Percentiles rank a stretch among this genome's conserved stretches.
These are phyloP conservation scores for Monodelphis domestica DNA, from an alignment of 2,797 vertebrate genomes.

Conservation along the genomic window DNA sequence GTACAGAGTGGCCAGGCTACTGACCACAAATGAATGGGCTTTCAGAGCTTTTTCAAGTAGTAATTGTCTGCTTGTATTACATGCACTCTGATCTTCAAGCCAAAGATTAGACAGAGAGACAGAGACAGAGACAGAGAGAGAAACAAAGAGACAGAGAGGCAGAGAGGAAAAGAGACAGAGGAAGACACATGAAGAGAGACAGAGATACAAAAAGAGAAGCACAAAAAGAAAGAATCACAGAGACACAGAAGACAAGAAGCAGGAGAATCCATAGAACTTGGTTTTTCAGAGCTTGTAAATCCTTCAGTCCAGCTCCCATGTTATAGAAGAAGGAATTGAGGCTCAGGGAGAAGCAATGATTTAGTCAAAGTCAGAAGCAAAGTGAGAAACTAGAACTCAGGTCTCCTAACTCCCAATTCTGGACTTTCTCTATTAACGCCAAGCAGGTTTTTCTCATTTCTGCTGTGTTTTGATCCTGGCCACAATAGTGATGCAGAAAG, in stretches of 20 bases:
- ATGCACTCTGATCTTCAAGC: not conserved
- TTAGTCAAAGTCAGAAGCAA: no score
- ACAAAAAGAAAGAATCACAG: no score
- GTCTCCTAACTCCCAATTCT: not conserved
- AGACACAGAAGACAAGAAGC: not conserved
- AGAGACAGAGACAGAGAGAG: no score
- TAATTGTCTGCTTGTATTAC: conserved; percentile 6
- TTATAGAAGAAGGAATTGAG: not conserved
- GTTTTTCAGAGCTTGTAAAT: not conserved
- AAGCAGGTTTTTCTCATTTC: not conserved
- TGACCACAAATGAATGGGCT: not conserved
- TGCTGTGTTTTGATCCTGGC: not conserved
- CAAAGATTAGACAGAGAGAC: not conserved
- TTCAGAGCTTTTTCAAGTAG: not conserved
- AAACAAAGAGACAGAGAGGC: not conserved
- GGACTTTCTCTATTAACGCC: not conserved
- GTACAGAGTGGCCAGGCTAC: not conserved
- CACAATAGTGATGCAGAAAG: not conserved
- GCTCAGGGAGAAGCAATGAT: not conserved
- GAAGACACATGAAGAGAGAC: not conserved
- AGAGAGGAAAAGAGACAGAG: not conserved
- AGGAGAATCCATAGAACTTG: not conserved
- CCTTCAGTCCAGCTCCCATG: not conserved
- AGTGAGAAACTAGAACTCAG: not conserved
- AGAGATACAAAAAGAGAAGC: not conserved